Percentiles rank a stretch among this genome's conserved stretches.
phyloP scores from a whole-genome alignment of 2,113 vertebrate species.

The Sarotherodon lohbergeri region DNA sequence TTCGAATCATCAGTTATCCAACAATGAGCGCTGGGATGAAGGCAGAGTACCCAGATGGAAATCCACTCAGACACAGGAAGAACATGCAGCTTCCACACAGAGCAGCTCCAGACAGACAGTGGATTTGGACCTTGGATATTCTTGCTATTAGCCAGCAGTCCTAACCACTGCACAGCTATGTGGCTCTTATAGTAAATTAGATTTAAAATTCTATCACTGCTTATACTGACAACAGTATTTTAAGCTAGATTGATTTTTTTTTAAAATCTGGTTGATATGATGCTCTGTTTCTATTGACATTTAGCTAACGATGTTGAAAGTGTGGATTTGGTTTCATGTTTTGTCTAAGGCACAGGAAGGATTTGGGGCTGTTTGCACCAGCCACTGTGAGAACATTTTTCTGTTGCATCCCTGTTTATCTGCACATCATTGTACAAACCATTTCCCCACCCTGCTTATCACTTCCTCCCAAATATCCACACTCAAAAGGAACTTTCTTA shows the following conservation, averaged over 20 bases:
- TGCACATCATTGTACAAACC: background rate
- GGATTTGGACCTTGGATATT: too few relatives aligned
- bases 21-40: background rate
- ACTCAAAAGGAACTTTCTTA: background rate
- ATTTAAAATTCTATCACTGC: background rate
- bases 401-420: background rate
- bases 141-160: background rate
- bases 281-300: background rate
- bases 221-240: background rate
- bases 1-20: background rate
- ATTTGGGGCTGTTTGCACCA: background rate
- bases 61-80: background rate
- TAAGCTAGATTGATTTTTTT: background rate
- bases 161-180: background rate
- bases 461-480: background rate
- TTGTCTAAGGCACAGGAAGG: constrained; percentile 12
- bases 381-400: background rate
- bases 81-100: background rate
- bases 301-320: background rate
- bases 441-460: constrained; percentile 46
- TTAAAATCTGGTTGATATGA: rapidly evolving
- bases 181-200: rapidly evolving
- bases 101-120: background rate
- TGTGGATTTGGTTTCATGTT: background rate
- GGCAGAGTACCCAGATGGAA: background rate